These are phyloP conservation scores for Ibidorhyncha struthersii DNA, from an alignment of 2,113 vertebrate species.

Conservation along the genomic window DNA sequence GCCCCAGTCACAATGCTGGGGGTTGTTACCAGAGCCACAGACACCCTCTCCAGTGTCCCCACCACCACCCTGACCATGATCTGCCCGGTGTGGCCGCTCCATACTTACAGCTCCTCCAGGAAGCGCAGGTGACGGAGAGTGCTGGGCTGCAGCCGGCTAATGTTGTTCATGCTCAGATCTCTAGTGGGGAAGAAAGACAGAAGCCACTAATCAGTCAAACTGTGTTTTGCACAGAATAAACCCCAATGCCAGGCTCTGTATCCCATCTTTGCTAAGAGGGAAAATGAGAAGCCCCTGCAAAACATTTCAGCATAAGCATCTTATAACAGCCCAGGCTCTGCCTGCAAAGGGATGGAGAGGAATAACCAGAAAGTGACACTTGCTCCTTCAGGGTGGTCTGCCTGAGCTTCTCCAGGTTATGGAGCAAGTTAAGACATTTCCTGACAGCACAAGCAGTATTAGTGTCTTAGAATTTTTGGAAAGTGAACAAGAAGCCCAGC, in stretches of 20 bases:
- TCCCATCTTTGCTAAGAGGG: neutral
- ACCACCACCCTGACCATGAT: accelerated
- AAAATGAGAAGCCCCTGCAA: neutral
- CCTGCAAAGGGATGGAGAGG: neutral
- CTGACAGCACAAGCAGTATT: neutral
- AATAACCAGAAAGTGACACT: neutral
- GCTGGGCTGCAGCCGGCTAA: slow-evolving; percentile 84
- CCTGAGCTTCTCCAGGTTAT: neutral
- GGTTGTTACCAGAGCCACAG: neutral
- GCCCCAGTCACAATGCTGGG: neutral
- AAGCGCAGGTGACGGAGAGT: slow-evolving; percentile 86
- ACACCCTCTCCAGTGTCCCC: neutral
- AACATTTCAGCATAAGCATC: neutral
- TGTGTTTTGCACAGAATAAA: neutral
- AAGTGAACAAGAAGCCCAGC: neutral
- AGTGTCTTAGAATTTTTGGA: neutral
- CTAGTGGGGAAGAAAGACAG: slow-evolving; percentile 65
- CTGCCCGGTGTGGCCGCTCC: accelerated
- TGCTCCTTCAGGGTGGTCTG: neutral
- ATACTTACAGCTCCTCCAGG: slow-evolving; percentile 94
- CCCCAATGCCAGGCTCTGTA: neutral
- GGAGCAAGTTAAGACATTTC: neutral
- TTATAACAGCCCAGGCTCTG: neutral
- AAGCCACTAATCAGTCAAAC: neutral
- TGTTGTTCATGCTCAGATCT: slow-evolving; percentile 98